A percentile compares a stretch with the other conserved stretches of the same genome.
phyloP scores from a whole-genome alignment of 2,113 vertebrate genomes.

The Paramisgurnus dabryanus region DNA sequence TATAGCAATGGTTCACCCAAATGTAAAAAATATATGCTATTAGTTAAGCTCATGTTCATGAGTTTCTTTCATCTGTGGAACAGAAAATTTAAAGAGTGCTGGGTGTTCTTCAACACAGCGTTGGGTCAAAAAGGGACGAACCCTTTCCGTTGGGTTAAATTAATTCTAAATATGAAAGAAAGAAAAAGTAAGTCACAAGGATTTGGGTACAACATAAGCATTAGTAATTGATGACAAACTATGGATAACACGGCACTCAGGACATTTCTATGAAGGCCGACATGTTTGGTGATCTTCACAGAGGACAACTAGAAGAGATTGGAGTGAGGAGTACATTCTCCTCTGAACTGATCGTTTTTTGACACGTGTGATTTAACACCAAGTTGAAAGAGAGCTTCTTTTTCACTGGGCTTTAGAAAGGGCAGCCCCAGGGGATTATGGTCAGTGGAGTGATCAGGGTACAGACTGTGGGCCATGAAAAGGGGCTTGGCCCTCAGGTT shows the following conservation, averaged over 20 bases:
- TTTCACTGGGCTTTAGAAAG: slow-evolving; percentile 14
- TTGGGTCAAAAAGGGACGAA: no score
- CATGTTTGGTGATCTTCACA: background rate
- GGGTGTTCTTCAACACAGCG: no score
- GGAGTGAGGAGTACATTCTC: slow-evolving; percentile 33
- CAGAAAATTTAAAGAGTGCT: no score
- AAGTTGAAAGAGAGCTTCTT: slow-evolving; percentile 30
- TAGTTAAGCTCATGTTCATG: no score
- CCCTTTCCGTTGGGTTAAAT: no score
- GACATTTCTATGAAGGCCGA: slow-evolving; percentile 60
- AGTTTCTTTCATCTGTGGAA: no score
- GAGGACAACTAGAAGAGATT: slow-evolving; percentile 25
- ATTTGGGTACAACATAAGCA: no score
- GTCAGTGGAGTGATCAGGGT: slow-evolving; percentile 33
- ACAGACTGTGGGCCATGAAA: slow-evolving; percentile 52
- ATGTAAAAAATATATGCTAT: no score
- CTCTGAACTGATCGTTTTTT: slow-evolving; percentile 45
- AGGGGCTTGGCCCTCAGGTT: slow-evolving; percentile 58
- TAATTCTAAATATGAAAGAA: no score
- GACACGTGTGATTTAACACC: slow-evolving; percentile 44
- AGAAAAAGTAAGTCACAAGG: no score
- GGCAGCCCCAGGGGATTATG: slow-evolving; percentile 42
- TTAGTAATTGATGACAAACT: no score
- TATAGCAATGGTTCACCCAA: background rate
- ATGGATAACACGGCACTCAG: slow-evolving; percentile 64